These are phyloP conservation scores for Troilus luridus DNA, from an alignment of 2,888 invertebrate genomes.

Conservation along the genomic window DNA sequence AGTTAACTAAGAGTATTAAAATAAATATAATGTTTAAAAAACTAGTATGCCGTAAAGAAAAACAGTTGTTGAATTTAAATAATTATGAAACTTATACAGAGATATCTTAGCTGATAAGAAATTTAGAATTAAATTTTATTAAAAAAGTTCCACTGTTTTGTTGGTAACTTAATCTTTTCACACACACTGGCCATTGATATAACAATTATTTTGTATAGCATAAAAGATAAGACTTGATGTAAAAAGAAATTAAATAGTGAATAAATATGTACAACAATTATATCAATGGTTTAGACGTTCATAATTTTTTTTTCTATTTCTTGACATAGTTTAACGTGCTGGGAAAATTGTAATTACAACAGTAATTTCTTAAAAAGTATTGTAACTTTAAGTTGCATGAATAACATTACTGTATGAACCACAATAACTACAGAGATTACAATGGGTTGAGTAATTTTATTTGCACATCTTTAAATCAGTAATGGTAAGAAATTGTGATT, in stretches of 20 bases:
- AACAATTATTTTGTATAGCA: background rate
- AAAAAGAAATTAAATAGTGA: background rate
- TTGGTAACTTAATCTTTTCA: conserved; percentile 3
- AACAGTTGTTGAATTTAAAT: background rate
- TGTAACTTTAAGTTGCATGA: no score
- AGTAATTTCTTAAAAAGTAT: no score
- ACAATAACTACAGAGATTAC: no score
- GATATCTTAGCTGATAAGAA: background rate
- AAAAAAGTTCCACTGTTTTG: conserved; percentile 17
- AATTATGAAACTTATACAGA: background rate
- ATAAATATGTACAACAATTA: background rate
- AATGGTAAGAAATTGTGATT: no score
- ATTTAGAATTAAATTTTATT: background rate
- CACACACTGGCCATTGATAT: conserved; percentile 1
- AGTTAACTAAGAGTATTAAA: background rate
- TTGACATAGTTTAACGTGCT: background rate
- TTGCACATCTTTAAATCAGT: no score
- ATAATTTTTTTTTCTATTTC: background rate
- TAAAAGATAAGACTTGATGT: conserved; percentile 25
- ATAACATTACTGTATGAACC: no score
- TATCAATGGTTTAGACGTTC: background rate
- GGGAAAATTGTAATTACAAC: no score
- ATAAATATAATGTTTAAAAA: background rate
- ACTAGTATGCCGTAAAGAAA: background rate
- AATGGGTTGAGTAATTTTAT: no score